These are phyloP conservation scores for Pocillopora grandis DNA, from an alignment of 92 coral and sea anemone species.

Conservation along the genomic window DNA sequence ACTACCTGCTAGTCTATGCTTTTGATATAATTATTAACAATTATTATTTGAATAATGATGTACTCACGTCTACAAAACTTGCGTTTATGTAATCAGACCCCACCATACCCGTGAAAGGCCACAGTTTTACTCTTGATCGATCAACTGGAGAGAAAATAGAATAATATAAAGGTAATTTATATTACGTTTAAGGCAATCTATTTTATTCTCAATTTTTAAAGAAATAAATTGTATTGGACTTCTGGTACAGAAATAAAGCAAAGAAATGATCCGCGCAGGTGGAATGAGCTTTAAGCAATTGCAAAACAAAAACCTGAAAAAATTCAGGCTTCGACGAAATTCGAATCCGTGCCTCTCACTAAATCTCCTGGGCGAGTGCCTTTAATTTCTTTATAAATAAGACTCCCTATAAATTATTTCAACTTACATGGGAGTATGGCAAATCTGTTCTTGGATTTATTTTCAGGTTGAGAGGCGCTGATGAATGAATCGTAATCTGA, in stretches of 20 bases:
- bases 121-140: constrained; percentile 78
- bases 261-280: too few species aligned
- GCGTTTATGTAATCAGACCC: constrained; percentile 90
- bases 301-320: too few species aligned
- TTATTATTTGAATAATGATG: background rate
- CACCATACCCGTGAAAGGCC: constrained; percentile 78
- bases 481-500: constrained; percentile 83
- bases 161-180: background rate
- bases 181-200: too few species aligned
- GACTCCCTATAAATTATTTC: background rate
- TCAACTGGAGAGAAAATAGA: constrained; percentile 53
- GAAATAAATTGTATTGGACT: too few species aligned
- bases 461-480: constrained; percentile 90
- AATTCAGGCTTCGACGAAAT: too few species aligned
- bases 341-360: too few species aligned
- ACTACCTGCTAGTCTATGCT: too few species aligned
- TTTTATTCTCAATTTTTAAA: too few species aligned
- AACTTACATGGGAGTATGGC: constrained; percentile 85
- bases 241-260: too few species aligned
- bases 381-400: too few species aligned
- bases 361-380: background rate
- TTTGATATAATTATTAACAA: too few species aligned
- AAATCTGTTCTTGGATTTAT: constrained; percentile 81
- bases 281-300: too few species aligned
- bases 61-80: constrained; percentile 76